A percentile compares a stretch with the other conserved stretches of the same genome.
These are phyloP conservation scores for Mormyrus hasselquistii DNA, from an alignment of 2,797 vertebrate genomes.

Conservation along the genomic window DNA sequence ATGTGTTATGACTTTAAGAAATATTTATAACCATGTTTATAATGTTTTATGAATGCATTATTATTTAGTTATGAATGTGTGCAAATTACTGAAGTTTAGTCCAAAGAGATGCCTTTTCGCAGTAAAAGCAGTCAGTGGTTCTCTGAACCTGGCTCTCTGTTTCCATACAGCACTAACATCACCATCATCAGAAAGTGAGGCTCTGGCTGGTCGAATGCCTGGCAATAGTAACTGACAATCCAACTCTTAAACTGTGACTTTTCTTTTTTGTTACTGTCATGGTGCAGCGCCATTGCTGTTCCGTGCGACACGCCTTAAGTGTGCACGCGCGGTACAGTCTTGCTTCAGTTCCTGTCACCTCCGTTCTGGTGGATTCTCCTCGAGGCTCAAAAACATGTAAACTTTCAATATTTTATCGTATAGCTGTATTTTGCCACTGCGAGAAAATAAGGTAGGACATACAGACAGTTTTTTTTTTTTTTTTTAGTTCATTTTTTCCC, in stretches of 20 bases:
- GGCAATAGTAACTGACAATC: not conserved
- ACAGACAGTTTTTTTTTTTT: conserved; percentile 45
- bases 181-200: not conserved
- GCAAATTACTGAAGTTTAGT: not conserved
- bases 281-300: not conserved
- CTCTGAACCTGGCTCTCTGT: not conserved
- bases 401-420: not conserved
- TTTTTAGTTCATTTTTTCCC: conserved; percentile 33
- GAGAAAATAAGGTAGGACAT: not conserved
- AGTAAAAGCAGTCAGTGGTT: not conserved
- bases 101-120: not conserved
- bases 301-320: not conserved
- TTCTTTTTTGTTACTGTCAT: not conserved
- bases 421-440: not conserved
- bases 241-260: not conserved
- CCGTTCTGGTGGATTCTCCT: not conserved
- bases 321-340: not conserved
- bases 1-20: not conserved
- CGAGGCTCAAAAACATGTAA: not conserved
- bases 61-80: not conserved
- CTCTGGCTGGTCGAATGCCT: not conserved
- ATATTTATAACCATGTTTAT: not conserved
- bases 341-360: not conserved
- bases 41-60: not conserved
- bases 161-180: not conserved